Evolutionary conservation across 2,797 vertebrate species (phyloP).

Genomic region (Alca torda): DNA sequence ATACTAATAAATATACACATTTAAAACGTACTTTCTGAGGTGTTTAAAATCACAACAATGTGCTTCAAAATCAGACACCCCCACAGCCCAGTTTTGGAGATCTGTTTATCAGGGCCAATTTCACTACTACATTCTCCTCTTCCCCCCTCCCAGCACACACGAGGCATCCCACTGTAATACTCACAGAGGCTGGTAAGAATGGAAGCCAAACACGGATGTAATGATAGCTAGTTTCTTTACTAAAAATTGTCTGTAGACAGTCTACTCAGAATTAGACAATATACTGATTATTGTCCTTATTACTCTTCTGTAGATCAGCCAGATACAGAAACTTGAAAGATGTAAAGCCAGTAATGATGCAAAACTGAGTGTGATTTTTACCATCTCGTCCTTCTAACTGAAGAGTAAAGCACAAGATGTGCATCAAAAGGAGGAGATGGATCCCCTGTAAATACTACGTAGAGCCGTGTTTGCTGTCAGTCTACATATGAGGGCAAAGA

Average conservation of each 20-base stretch:
- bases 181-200: neutral
- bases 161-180: neutral
- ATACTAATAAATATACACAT: neutral
- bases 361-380: neutral
- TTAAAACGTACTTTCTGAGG: neutral
- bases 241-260: neutral
- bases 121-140: neutral
- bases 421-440: neutral
- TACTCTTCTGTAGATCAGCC: neutral
- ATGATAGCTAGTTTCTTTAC: neutral
- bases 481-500: neutral
- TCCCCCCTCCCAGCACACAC: neutral
- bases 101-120: neutral
- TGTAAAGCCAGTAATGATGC: neutral
- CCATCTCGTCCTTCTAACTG: neutral
- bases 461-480: neutral
- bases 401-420: neutral
- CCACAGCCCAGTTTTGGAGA: neutral
- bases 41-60: neutral
- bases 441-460: neutral
- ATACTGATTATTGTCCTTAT: neutral
- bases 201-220: neutral
- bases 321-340: neutral
- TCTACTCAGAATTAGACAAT: neutral
- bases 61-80: neutral